Percentiles rank a stretch among this genome's conserved stretches.
These are phyloP conservation scores for Lysandra coridon DNA, from an alignment of 2,888 invertebrate species.

Conservation along the genomic window DNA sequence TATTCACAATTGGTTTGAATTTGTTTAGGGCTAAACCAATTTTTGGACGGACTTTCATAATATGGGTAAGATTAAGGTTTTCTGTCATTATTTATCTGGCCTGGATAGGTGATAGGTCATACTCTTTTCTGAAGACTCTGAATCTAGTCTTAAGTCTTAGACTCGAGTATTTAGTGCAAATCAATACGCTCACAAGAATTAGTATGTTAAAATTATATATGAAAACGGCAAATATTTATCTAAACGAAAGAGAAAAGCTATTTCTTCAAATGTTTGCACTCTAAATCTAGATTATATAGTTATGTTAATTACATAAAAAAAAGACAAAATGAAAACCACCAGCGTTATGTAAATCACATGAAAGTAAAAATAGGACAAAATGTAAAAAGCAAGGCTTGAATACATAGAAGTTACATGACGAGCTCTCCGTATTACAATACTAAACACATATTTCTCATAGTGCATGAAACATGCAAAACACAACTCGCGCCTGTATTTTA, in stretches of 20 bases:
- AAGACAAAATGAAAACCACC: neutral
- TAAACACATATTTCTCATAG: slow-evolving; percentile 61
- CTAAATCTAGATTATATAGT: neutral
- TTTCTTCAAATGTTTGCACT: too few relatives aligned
- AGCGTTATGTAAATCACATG: too few relatives aligned
- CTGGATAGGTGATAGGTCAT: neutral
- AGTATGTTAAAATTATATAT: too few relatives aligned
- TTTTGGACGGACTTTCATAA: neutral
- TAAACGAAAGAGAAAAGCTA: neutral
- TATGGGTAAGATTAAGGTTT: too few relatives aligned
- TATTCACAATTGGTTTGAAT: neutral
- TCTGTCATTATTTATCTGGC: neutral
- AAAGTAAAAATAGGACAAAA: slow-evolving; percentile 1
- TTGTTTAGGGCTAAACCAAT: neutral
- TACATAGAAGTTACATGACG: slow-evolving; percentile 35
- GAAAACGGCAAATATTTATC: too few relatives aligned
- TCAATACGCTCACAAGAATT: neutral
- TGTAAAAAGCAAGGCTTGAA: neutral
- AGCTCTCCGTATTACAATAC: slow-evolving; percentile 41
- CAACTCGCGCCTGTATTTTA: slow-evolving; percentile 60
- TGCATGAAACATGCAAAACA: slow-evolving; percentile 63
- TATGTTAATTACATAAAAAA: neutral
- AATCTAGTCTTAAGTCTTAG: neutral
- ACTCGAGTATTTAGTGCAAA: neutral
- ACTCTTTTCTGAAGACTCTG: neutral